Conservation (phyloP, 2,888 invertebrate genomes). For the Ophioninae sp. region DNA sequence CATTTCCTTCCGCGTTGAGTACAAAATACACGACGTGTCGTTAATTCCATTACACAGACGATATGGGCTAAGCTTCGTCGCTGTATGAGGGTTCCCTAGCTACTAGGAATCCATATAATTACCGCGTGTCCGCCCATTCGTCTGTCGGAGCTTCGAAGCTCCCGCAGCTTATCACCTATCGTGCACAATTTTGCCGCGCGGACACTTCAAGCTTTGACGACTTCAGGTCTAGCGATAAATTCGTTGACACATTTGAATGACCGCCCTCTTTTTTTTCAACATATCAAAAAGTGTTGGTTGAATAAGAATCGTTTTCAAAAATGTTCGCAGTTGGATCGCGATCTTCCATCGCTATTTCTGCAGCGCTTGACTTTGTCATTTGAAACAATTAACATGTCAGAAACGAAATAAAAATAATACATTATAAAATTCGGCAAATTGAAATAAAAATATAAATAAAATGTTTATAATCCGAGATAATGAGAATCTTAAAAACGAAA, state of each 20-base stretch:
- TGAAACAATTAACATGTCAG: too few species aligned
- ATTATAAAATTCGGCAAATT: too few species aligned
- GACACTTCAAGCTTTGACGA: background rate
- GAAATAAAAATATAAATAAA: too few species aligned
- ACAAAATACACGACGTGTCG: background rate
- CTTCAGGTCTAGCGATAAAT: background rate
- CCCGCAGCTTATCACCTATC: background rate
- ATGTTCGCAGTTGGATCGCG: too few species aligned
- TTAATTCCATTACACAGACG: background rate
- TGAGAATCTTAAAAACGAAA: too few species aligned
- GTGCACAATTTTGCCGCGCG: background rate
- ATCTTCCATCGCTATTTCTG: too few species aligned
- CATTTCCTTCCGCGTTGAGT: background rate
- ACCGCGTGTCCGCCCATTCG: background rate
- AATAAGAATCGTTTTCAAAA: background rate
- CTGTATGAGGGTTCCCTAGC: background rate
- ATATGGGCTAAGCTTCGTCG: background rate
- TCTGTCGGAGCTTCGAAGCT: background rate
- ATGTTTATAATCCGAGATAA: too few species aligned
- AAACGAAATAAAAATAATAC: too few species aligned
- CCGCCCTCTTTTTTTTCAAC: background rate
- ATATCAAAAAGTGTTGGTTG: background rate
- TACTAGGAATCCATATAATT: background rate
- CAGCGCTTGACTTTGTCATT: too few species aligned
- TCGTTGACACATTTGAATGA: background rate